Base-by-base conservation (phyloP, 2,888 invertebrate species). In the Brachypalpus laphriformis region DNA sequence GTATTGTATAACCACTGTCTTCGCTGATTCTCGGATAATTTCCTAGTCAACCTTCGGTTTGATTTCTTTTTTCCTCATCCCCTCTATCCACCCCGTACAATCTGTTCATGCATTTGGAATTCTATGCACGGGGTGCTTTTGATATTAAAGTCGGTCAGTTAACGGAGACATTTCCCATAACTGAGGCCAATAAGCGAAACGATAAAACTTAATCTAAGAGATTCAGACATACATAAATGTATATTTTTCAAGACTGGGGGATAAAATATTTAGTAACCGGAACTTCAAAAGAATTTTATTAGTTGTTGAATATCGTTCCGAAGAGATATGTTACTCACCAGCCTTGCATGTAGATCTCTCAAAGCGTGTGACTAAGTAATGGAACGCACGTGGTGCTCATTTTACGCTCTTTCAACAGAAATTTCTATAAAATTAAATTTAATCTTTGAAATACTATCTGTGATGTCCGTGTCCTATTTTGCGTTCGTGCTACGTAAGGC, bases 271-370 rank as follows among this genome's bases (percentile, higher is more conserved):
- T 16, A 31, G 28, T 20, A 56, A 45, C 56, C 28, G 9, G 31
- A 70, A 59, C 56, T 31, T 20, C 34, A 9, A 28, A 45, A 20
- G 71, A 71, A 71, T 71, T 57, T 71, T 28, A 59, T 47, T 47
- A 22, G 54, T 11, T 45, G n/a, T 11, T 45, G n/a, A 18, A 11
- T 42, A 45, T 42, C 42, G 16, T 45, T 45, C n/a, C 16, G 28
- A 61, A 6, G 34, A 14, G n/a, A n/a, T n/a, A n/a, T 9, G n/a
- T 42, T 3, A 34, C 34, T 40, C 2, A 42, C 14, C 6, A 9
- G 0, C n/a, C 3, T n/a, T n/a, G 22, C 4, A 25, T 42, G 42
- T 11, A 25, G 5, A 28, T 11, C 3, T 37, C n/a, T 14, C 3
- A 11, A 47, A 34, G 49, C 49, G n/a, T 65, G 59, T 45, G 6